Evolutionary conservation across 2,797 vertebrate genomes (phyloP).

Genomic region (Neopelma chrysocephalum): DNA sequence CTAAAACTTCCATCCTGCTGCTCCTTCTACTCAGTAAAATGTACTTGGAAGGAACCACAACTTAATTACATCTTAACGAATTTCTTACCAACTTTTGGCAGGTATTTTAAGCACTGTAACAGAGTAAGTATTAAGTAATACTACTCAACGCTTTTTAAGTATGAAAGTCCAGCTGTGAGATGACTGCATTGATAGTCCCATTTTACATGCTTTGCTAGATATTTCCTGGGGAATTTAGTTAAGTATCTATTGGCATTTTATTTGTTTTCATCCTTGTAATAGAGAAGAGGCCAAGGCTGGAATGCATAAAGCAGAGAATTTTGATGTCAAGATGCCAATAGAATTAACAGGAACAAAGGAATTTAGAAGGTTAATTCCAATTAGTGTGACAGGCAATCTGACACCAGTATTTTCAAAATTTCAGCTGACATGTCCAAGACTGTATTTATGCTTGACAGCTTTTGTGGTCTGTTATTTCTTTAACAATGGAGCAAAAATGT

Average conservation of each 20-base stretch:
- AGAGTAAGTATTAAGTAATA: neutral
- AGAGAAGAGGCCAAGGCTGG: neutral
- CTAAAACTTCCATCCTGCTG: neutral
- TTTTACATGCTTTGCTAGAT: neutral
- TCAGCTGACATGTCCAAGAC: slow-evolving; percentile 25
- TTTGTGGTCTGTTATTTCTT: slow-evolving; percentile 3
- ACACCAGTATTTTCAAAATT: slow-evolving; percentile 34
- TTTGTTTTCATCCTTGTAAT: neutral
- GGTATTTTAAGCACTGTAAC: neutral
- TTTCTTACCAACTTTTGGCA: neutral
- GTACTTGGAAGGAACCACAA: neutral
- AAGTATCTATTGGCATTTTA: neutral
- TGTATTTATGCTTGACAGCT: neutral
- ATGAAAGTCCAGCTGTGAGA: neutral
- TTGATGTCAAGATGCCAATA: slow-evolving; percentile 3
- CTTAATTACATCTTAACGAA: neutral
- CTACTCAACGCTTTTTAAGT: neutral
- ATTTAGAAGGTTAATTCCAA: slow-evolving; percentile 23
- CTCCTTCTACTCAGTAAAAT: neutral
- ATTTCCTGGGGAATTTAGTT: neutral
- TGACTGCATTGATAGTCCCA: neutral
- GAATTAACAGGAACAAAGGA: slow-evolving; percentile 25
- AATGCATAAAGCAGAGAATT: neutral
- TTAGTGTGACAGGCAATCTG: neutral
- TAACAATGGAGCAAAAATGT: slow-evolving; percentile 15